These are phyloP conservation scores for Charanyca ferruginea DNA, from an alignment of 2,888 invertebrate species.

Conservation along the genomic window DNA sequence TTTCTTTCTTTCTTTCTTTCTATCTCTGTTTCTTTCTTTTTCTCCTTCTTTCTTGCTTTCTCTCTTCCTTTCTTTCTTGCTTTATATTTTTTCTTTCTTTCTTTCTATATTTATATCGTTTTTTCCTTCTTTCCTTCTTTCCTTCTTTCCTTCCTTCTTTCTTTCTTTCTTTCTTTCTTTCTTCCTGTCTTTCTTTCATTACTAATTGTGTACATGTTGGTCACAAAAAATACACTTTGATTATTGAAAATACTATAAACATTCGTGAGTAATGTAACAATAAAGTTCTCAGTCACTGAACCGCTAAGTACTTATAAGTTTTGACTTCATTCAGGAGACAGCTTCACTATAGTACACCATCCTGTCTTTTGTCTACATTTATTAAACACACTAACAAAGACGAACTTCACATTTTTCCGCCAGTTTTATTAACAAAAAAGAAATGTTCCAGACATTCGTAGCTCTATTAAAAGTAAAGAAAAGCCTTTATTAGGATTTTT, in stretches of 20 bases:
- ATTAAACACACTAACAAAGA: conserved; percentile 54
- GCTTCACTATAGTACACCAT: conserved; percentile 21
- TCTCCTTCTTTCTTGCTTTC: too few relatives aligned
- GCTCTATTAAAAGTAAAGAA: conserved; percentile 34
- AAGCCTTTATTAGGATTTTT: conserved; percentile 46
- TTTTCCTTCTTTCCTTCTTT: too few relatives aligned
- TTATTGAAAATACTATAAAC: background rate
- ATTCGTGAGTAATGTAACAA: conserved; percentile 2
- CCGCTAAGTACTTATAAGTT: conserved; percentile 23
- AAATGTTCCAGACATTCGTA: conserved; percentile 34
- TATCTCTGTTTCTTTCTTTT: too few relatives aligned
- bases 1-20: too few relatives aligned
- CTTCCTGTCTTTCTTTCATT: too few relatives aligned
- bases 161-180: too few relatives aligned
- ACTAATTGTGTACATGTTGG: too few relatives aligned
- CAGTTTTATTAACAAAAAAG: conserved; percentile 56
- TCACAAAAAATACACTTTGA: background rate
- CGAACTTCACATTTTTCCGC: conserved; percentile 48
- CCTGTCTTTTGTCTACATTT: conserved; percentile 54
- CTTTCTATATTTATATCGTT: too few relatives aligned
- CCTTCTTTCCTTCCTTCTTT: too few relatives aligned
- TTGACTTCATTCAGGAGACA: conserved; percentile 10
- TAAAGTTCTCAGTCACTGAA: conserved; percentile 6
- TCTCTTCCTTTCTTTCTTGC: too few relatives aligned
- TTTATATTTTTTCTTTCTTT: too few relatives aligned